Evolutionary conservation across 2,113 vertebrate species (phyloP).

Genomic region (Gallinago undulata): DNA sequence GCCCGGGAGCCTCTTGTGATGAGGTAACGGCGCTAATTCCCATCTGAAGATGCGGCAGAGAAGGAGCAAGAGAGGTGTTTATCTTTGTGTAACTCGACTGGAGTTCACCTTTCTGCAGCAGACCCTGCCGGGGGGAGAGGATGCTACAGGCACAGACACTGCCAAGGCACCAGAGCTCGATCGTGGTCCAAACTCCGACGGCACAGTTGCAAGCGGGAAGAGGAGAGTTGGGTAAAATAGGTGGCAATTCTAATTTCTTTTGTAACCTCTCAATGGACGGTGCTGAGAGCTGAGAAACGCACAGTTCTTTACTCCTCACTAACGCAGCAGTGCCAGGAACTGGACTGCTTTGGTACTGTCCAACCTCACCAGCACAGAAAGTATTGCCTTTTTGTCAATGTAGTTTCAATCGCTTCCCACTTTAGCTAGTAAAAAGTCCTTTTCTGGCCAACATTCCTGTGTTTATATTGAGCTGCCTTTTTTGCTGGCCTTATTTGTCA

Average conservation of each 20-base stretch:
- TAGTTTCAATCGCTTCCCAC: not conserved
- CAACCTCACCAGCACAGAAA: not conserved
- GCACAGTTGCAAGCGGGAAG: not conserved
- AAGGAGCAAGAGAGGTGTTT: not conserved
- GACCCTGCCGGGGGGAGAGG: not conserved
- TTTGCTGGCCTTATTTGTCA: not conserved
- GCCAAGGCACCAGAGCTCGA: accelerated
- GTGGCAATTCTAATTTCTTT: not conserved
- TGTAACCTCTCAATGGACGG: not conserved
- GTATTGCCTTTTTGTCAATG: not conserved
- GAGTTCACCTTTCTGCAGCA: not conserved
- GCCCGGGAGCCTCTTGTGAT: not conserved
- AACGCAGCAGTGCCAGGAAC: not conserved
- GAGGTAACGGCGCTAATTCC: not conserved
- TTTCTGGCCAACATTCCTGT: not conserved
- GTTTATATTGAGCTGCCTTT: not conserved
- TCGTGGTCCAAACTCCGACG: accelerated
- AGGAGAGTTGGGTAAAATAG: not conserved
- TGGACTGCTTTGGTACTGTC: accelerated
- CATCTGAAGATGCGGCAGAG: not conserved
- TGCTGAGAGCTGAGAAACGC: not conserved
- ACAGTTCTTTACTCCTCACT: not conserved
- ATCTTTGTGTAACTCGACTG: accelerated
- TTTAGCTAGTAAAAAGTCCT: not conserved
- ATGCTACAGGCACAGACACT: accelerated